Conservation (phyloP, 2,797 vertebrate species). For the Enteromius afrohamiltoni region DNA sequence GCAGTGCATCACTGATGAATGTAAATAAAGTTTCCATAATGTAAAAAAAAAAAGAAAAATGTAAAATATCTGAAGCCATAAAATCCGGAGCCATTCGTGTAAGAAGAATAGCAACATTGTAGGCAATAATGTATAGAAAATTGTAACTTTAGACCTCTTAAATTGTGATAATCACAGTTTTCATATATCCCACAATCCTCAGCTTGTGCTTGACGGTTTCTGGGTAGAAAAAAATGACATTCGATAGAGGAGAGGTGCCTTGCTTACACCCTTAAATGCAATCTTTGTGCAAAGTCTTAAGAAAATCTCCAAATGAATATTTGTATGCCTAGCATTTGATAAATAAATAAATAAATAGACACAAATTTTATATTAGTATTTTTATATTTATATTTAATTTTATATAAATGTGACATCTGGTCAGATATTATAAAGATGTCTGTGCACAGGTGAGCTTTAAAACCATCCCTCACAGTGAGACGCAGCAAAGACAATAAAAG, state of each 20-base stretch:
- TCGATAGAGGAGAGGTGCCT: background rate
- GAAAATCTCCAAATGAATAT: background rate
- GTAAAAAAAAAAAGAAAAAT: background rate
- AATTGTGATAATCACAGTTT: background rate
- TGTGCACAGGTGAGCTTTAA: background rate
- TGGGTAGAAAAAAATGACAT: background rate
- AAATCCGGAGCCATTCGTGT: background rate
- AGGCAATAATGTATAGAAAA: background rate
- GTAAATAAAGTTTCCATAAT: background rate
- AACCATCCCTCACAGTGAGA: conserved; percentile 21
- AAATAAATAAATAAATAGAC: too few relatives aligned
- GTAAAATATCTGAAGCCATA: background rate
- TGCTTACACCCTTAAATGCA: background rate
- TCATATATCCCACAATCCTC: background rate
- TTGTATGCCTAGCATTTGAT: too few relatives aligned
- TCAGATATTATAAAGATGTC: conserved; percentile 22
- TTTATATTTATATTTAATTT: too few relatives aligned
- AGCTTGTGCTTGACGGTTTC: background rate
- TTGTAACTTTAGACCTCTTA: background rate
- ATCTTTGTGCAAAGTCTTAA: background rate
- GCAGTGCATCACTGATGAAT: background rate
- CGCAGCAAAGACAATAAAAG: conserved; percentile 36
- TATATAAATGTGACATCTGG: conserved; percentile 17
- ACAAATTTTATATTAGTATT: too few relatives aligned
- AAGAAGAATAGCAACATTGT: background rate